Evolutionary conservation across 2,797 vertebrate genomes (phyloP).

Genomic region (Enteromius paludinosus): DNA sequence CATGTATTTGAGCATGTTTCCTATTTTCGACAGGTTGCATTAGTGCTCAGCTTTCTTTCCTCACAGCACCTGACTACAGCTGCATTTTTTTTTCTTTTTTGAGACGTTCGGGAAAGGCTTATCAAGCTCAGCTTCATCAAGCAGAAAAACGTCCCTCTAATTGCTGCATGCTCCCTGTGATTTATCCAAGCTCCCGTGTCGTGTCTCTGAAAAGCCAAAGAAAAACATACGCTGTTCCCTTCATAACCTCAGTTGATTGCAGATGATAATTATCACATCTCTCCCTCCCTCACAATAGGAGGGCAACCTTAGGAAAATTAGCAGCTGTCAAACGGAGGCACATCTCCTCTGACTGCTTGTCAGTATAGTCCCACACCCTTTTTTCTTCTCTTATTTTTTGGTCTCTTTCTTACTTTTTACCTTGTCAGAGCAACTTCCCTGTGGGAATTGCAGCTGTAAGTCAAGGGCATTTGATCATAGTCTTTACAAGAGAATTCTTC

Average conservation of each 20-base stretch:
- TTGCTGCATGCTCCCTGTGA: slow-evolving; percentile 57
- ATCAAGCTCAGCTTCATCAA: slow-evolving; percentile 59
- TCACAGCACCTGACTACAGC: slow-evolving; percentile 37
- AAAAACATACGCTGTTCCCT: slow-evolving; percentile 51
- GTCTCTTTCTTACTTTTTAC: slow-evolving; percentile 4
- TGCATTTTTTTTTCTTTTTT: slow-evolving; percentile 9
- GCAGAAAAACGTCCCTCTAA: slow-evolving; percentile 59
- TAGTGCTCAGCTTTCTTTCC: neutral
- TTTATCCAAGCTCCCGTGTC: slow-evolving; percentile 49
- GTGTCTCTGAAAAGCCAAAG: slow-evolving; percentile 49
- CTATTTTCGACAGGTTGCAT: slow-evolving; percentile 19
- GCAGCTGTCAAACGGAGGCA: slow-evolving; percentile 71
- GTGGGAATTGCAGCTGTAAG: slow-evolving; percentile 48
- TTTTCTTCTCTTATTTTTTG: slow-evolving; percentile 4
- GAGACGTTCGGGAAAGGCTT: slow-evolving; percentile 46
- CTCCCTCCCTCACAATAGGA: slow-evolving; percentile 67
- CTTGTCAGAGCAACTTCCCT: slow-evolving; percentile 33
- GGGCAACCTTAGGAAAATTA: slow-evolving; percentile 69
- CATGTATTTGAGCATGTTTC: neutral
- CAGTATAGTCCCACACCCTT: slow-evolving; percentile 58
- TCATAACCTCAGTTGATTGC: slow-evolving; percentile 72
- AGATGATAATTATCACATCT: slow-evolving; percentile 73
- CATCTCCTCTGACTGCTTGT: slow-evolving; percentile 70
- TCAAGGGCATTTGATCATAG: slow-evolving; percentile 47
- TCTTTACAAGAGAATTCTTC: slow-evolving; percentile 48